These are phyloP conservation scores for Papilio helenus DNA, from an alignment of 1,140 invertebrate species.

Conservation along the genomic window DNA sequence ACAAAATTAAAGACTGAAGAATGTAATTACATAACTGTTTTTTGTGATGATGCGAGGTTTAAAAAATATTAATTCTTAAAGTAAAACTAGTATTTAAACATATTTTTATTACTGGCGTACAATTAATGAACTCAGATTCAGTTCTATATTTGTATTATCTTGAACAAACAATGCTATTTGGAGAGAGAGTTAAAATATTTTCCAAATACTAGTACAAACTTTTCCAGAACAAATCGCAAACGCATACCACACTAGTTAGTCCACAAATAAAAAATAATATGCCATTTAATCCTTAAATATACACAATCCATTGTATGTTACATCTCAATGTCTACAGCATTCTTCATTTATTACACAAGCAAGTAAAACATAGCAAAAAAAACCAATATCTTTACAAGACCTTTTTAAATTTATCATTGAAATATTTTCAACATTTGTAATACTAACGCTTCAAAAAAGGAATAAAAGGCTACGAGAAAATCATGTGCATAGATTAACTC, in stretches of 20 bases:
- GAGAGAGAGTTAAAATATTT: slow-evolving; percentile 1
- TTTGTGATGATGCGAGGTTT: not conserved
- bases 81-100: too few relatives aligned
- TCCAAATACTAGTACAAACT: not conserved
- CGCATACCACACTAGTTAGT: not conserved
- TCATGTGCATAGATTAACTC: not conserved
- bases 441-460: not conserved
- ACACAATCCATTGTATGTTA: slow-evolving; percentile 2
- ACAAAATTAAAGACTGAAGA: not conserved
- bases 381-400: not conserved
- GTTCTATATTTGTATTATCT: not conserved
- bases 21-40: not conserved
- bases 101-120: not conserved
- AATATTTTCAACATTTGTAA: not conserved
- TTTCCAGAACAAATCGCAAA: not conserved
- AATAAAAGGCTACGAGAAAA: not conserved
- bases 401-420: not conserved
- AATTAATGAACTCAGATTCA: not conserved
- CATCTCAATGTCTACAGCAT: slow-evolving; percentile 6
- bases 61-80: not conserved
- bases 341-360: slow-evolving; percentile 11
- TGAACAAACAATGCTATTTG: not conserved
- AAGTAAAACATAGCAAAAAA: slow-evolving; percentile 10
- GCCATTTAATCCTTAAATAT: not conserved
- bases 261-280: not conserved